phyloP scores from a whole-genome alignment of 2,888 invertebrate genomes.

The Odontothrips loti region DNA sequence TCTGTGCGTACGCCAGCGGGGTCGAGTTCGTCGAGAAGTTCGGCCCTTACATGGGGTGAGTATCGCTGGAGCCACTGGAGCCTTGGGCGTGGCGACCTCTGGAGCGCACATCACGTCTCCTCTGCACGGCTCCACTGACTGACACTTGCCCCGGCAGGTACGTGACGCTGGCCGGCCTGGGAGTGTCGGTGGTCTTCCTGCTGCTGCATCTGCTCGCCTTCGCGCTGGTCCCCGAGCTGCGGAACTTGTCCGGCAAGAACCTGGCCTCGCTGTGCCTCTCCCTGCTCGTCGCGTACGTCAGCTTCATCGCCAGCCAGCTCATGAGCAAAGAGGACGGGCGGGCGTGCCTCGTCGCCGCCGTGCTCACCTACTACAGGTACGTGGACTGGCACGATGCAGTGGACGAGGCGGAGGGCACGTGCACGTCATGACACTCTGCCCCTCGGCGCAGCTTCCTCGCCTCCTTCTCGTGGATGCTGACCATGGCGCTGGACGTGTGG shows the following conservation, averaged over 20 bases:
- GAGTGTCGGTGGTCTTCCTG: conserved; percentile 50
- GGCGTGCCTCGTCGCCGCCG: conserved; percentile 47
- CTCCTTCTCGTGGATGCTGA: conserved; percentile 54
- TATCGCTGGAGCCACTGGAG: conserved; percentile 48
- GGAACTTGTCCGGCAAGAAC: conserved; percentile 53
- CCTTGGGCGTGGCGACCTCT: no score
- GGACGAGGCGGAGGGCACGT: no score
- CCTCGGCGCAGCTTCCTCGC: conserved; percentile 46
- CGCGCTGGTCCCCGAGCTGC: conserved; percentile 48
- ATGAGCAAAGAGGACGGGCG: conserved; percentile 35
- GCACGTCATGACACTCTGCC: not conserved
- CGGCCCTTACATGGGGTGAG: conserved; percentile 45
- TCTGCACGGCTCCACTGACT: no score
- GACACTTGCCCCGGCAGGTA: conserved; percentile 47
- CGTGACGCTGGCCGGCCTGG: conserved; percentile 48
- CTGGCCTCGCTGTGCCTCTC: conserved; percentile 51
- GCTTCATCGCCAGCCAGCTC: conserved; percentile 48
- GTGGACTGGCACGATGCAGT: not conserved
- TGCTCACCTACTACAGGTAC: conserved; percentile 47
- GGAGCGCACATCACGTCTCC: no score
- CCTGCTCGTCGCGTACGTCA: conserved; percentile 49
- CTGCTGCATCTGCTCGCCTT: conserved; percentile 49
- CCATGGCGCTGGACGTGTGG: conserved; percentile 52
- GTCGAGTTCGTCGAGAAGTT: conserved; percentile 44
- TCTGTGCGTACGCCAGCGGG: conserved; percentile 42